phyloP scores from a whole-genome alignment of 2,888 invertebrate species.

The Pteria penguin region DNA sequence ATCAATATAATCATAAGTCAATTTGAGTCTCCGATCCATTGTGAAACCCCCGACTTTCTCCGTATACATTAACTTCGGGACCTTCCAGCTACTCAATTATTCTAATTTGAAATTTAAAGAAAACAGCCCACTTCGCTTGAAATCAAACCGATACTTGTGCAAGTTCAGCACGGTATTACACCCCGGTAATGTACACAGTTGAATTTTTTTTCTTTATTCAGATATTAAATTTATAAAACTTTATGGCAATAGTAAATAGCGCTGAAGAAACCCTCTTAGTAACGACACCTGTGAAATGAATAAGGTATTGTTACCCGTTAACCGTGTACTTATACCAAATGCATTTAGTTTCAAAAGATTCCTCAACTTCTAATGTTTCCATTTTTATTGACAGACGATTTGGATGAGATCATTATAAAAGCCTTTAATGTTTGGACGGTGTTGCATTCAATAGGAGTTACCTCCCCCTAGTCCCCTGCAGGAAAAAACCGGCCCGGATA shows the following conservation, averaged over 20 bases:
- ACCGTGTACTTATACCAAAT: not conserved
- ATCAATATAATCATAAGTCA: too few relatives aligned
- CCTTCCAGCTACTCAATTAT: not conserved
- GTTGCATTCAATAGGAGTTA: too few relatives aligned
- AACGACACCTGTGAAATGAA: constrained; percentile 5
- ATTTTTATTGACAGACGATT: not conserved
- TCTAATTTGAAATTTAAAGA: not conserved
- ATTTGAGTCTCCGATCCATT: too few relatives aligned
- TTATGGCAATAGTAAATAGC: constrained; percentile 3
- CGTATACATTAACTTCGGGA: not conserved
- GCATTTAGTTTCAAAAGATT: constrained; percentile 2
- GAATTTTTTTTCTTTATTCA: not conserved
- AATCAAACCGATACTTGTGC: not conserved
- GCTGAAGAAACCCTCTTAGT: not conserved
- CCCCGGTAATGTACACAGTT: not conserved
- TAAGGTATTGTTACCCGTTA: not conserved
- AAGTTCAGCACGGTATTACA: not conserved
- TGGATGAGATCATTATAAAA: not conserved
- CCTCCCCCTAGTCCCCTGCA: too few relatives aligned
- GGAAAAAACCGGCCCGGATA: too few relatives aligned
- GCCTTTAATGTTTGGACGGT: not conserved
- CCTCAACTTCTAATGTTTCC: not conserved
- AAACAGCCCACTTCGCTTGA: not conserved
- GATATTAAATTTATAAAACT: not conserved
- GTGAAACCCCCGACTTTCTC: too few relatives aligned